A percentile compares a stretch with the other conserved stretches of the same genome.
phyloP scores from a whole-genome alignment of 2,797 vertebrate genomes.

The Sorex maritimensis region DNA sequence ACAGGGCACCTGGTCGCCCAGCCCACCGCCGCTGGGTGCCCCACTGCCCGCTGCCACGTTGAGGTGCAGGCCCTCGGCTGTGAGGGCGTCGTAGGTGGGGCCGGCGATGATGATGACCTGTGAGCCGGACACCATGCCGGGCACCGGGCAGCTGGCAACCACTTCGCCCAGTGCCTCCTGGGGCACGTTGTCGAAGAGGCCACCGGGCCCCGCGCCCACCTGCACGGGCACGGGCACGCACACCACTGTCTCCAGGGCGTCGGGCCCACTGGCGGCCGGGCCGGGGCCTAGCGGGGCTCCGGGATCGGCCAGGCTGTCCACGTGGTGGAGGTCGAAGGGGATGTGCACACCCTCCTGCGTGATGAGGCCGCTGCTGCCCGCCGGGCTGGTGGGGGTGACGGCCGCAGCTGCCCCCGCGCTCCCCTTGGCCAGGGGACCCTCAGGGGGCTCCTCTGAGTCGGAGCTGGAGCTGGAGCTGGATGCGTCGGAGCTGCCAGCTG shows the following conservation, averaged over 20 bases:
- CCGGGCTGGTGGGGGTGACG: constrained; percentile 57
- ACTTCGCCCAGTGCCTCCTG: constrained; percentile 92
- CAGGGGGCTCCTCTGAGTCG: constrained; percentile 66
- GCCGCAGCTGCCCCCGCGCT: neutral
- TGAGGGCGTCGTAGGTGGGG: constrained; percentile 94
- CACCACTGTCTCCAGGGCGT: constrained; percentile 88
- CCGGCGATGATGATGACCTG: constrained; percentile 97
- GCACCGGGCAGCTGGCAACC: constrained; percentile 92
- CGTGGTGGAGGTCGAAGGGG: constrained; percentile 85
- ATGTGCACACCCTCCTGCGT: constrained; percentile 87
- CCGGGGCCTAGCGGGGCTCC: constrained; percentile 77
- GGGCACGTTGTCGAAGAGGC: constrained; percentile 90
- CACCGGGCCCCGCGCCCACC: constrained; percentile 86
- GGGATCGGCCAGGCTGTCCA: constrained; percentile 83
- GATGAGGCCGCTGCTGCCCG: constrained; percentile 81
- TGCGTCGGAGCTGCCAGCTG: constrained; percentile 76
- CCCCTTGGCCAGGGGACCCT: constrained; percentile 28
- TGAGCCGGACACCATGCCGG: constrained; percentile 92
- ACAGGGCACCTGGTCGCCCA: constrained; percentile 93
- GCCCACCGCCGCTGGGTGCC: constrained; percentile 68
- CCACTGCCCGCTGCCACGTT: constrained; percentile 88
- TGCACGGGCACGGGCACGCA: constrained; percentile 88
- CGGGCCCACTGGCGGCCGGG: constrained; percentile 68
- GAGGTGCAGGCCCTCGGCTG: constrained; percentile 95
- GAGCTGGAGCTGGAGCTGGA: constrained; percentile 82